Percentiles rank a stretch among this genome's conserved stretches.
These are phyloP conservation scores for Porphyrio hochstetteri DNA, from an alignment of 2,113 vertebrate species.

Conservation along the genomic window DNA sequence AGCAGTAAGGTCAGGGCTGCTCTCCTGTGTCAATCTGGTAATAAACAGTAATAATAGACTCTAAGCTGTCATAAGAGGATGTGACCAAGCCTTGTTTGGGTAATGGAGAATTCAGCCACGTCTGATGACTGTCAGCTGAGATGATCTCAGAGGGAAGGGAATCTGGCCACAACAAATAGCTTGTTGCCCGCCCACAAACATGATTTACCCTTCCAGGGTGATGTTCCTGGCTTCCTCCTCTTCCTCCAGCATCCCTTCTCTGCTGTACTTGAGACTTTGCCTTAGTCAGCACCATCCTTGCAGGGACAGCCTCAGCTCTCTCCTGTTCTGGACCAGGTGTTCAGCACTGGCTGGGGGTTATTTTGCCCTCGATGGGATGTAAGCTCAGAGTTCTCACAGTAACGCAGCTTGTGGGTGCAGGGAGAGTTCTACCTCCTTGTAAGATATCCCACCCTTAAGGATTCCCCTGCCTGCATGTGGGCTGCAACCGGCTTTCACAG, in stretches of 20 bases:
- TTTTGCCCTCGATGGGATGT: not conserved
- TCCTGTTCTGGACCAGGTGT: not conserved
- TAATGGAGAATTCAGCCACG: not conserved
- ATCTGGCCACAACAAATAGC: not conserved
- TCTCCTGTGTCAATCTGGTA: not conserved
- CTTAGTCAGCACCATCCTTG: not conserved
- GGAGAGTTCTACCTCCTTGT: not conserved
- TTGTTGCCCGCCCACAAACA: not conserved
- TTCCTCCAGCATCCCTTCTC: not conserved
- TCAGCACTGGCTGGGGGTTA: not conserved
- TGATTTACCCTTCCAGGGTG: not conserved
- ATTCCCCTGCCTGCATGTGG: not conserved
- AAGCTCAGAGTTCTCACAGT: not conserved
- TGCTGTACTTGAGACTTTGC: not conserved
- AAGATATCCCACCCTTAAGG: not conserved
- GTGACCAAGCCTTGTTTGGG: not conserved
- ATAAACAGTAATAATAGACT: slow-evolving; percentile 14
- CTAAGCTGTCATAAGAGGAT: slow-evolving; percentile 18
- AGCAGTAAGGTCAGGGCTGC: not conserved
- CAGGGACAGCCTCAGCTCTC: not conserved
- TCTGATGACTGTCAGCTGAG: not conserved
- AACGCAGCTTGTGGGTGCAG: not conserved
- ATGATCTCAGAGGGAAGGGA: not conserved
- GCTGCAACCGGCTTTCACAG: not conserved
- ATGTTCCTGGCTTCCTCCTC: not conserved